phyloP scores from a whole-genome alignment of 1,140 invertebrate species.

The Oryctes rhinoceros region DNA sequence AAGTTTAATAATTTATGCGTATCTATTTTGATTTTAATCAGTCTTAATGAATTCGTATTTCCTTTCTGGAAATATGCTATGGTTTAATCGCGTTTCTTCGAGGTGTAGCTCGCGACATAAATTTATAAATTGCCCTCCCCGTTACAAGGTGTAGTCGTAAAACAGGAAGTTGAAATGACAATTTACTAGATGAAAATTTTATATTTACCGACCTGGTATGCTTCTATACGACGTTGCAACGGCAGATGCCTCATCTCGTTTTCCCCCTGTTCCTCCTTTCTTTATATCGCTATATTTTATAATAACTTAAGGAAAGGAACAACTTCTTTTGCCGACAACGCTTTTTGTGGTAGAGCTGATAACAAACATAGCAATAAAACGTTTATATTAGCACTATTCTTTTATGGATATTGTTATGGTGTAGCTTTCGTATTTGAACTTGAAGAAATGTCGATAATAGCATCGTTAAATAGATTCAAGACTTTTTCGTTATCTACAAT shows the following conservation, averaged over 20 bases:
- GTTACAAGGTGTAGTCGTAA: neutral
- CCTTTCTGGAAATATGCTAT: neutral
- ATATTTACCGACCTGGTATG: neutral
- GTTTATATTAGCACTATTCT: constrained; percentile 1
- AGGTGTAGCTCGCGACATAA: neutral
- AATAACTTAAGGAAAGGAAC: neutral
- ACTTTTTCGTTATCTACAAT: neutral
- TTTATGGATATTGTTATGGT: neutral
- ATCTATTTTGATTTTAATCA: neutral
- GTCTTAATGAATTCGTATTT: neutral
- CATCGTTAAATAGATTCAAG: no score
- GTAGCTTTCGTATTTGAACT: neutral
- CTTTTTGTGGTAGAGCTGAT: neutral
- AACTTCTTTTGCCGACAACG: neutral
- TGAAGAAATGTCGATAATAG: neutral
- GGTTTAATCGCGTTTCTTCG: no score
- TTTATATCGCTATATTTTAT: neutral
- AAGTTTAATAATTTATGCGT: neutral
- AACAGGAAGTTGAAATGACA: neutral
- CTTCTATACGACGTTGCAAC: neutral
- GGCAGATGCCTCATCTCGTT: neutral
- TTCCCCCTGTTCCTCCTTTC: neutral
- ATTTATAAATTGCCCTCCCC: neutral
- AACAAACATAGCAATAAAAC: neutral
- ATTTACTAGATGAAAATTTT: constrained; percentile 16